Conservation (phyloP, 2,797 vertebrate species). For the Characodon lateralis region DNA sequence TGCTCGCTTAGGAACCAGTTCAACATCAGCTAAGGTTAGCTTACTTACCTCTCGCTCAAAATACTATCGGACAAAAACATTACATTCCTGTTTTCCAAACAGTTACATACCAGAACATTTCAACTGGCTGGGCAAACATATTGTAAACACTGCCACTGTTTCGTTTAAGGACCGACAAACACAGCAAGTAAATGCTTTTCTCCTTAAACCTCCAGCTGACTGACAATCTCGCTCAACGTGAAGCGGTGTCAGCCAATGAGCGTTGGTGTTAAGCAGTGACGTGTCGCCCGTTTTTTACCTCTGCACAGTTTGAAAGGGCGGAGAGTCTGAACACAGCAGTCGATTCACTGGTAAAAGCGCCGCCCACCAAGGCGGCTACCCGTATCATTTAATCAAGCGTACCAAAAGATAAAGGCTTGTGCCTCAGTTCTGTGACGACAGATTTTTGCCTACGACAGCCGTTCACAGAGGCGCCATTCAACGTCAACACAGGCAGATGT, state of each 20-base stretch:
- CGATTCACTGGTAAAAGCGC: neutral
- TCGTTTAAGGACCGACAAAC: conserved; percentile 19
- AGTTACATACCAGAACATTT: neutral
- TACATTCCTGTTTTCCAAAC: conserved; percentile 16
- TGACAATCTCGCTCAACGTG: conserved; percentile 32
- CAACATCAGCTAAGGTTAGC: conserved; percentile 62
- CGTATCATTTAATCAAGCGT: neutral
- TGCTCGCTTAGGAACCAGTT: conserved; percentile 40
- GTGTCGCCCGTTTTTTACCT: neutral
- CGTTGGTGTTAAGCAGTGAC: conserved; percentile 15
- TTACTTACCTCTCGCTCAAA: conserved; percentile 51
- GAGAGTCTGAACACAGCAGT: neutral
- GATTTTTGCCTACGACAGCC: neutral
- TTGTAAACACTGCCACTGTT: neutral
- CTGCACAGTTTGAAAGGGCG: neutral
- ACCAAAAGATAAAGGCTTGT: conserved; percentile 26
- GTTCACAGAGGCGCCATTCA: conserved; percentile 6
- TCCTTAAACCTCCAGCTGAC: conserved; percentile 56
- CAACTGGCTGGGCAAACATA: neutral
- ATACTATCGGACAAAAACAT: conserved; percentile 10
- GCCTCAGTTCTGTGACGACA: conserved; percentile 8
- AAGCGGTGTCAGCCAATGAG: conserved; percentile 65
- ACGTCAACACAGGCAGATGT: neutral
- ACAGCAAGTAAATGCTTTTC: conserved; percentile 43
- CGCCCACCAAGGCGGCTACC: accelerated